phyloP scores from a whole-genome alignment of 2,113 vertebrate genomes.

The Sebastes fasciatus region DNA sequence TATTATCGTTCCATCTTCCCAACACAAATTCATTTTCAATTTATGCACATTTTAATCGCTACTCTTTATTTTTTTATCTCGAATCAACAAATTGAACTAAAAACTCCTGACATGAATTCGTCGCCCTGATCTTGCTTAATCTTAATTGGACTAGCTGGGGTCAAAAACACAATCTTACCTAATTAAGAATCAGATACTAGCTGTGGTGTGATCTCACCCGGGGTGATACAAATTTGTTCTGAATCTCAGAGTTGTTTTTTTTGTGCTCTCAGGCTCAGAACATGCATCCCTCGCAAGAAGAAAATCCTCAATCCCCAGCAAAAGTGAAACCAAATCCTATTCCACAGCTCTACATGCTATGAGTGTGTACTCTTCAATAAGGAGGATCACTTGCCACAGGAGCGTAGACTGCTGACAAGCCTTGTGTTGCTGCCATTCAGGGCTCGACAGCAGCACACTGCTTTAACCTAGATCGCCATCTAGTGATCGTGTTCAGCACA shows the following conservation, averaged over 20 bases:
- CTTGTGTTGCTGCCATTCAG: background rate
- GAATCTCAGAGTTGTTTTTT: slow-evolving; percentile 12
- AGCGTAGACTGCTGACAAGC: slow-evolving; percentile 35
- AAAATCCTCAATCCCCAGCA: slow-evolving; percentile 29
- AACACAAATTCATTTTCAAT: background rate
- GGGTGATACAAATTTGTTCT: slow-evolving; percentile 15
- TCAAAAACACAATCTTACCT: slow-evolving; percentile 12
- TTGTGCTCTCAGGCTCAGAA: background rate
- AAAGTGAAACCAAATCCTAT: slow-evolving; percentile 27
- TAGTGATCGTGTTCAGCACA: slow-evolving; percentile 54
- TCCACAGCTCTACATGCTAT: slow-evolving; percentile 18
- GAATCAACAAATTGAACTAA: background rate
- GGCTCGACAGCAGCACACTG: slow-evolving; percentile 6
- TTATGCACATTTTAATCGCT: background rate
- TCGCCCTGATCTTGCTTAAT: background rate
- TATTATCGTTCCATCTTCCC: background rate
- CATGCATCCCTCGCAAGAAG: slow-evolving; percentile 9
- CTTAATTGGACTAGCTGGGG: slow-evolving; percentile 3
- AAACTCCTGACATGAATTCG: background rate
- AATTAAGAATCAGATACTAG: background rate
- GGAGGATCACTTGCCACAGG: slow-evolving; percentile 50
- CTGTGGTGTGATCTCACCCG: slow-evolving; percentile 5
- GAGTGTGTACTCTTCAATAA: slow-evolving; percentile 46
- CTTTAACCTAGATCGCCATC: slow-evolving; percentile 82
- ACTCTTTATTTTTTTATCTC: background rate